Evolutionary conservation across 1,140 invertebrate genomes (phyloP), one percentile per base, ranked within the genome.

Genomic region (Bombus superbus): DNA sequence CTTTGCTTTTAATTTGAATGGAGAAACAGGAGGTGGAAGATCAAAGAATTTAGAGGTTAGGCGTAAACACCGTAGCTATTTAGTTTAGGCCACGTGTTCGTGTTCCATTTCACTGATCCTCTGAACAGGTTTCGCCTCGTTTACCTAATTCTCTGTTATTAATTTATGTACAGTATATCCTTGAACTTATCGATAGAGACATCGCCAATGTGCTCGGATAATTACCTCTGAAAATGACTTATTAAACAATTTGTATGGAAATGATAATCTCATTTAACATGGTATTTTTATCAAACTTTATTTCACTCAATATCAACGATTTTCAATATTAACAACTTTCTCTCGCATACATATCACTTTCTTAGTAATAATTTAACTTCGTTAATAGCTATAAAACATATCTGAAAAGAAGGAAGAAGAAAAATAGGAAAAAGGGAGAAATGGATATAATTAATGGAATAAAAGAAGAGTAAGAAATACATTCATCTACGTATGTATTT

Each of bases 121-220:
- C 35, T 35, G 10, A 72, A n/a, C 40, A 44, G 15, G 42, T 44
- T 72, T 72, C 28, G 9, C 11, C 71, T 72, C 69, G 40, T 57
- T 57, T 25, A 3, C 18, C 13, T 32, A n/a, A 38, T 57, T 35
- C 22, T 75, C 22, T 57, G 13, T 38, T 13, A 38, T 3, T 4
- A 57, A 28, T 76, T 11, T 35, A 47, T 13, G 4, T 38, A 22
- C 64, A 35, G 3, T 28, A 32, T 38, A 35, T 57, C 74, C 47
- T 76, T 59, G 74, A 76, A 75, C 44, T 75, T 57, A 57, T 76
- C 74, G 44, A n/a, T 38, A 32, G n/a, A 47, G 2, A n/a, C 15
- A 42, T 74, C 5, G 5, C n/a, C 40, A 13, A 25, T 69, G 3
- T 22, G n/a, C 25, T 74, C 3, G 4, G 15, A 42, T 47, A 73